Evolutionary conservation across 2,888 invertebrate species (phyloP).

Genomic region (Metallyticus violacea): DNA sequence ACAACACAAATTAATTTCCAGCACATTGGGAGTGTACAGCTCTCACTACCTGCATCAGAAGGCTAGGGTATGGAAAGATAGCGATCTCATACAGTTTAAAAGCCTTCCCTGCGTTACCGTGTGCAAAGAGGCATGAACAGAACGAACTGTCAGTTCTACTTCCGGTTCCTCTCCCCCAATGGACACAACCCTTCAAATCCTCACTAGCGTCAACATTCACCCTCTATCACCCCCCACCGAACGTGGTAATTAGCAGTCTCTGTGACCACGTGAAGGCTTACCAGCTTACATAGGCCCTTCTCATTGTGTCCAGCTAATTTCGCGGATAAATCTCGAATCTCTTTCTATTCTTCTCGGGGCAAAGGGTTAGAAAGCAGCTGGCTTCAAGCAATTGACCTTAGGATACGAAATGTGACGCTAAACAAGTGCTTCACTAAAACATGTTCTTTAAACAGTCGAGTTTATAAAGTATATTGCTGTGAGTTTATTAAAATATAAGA

Average conservation of each 20-base stretch:
- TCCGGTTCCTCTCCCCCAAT: not conserved
- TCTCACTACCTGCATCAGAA: not conserved
- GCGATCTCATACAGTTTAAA: not conserved
- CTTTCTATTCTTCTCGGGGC: not conserved
- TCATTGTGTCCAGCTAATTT: not conserved
- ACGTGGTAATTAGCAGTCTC: constrained; percentile 1
- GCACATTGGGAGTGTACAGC: not conserved
- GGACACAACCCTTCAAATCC: not conserved
- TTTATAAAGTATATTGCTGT: not conserved
- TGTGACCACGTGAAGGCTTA: not conserved
- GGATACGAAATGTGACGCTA: not conserved
- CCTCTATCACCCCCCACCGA: not conserved
- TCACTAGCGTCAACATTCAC: constrained; percentile 1
- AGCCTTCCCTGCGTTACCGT: not conserved
- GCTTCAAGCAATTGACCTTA: not conserved
- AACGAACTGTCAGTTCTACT: not conserved
- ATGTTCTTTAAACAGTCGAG: not conserved
- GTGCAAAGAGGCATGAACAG: not conserved
- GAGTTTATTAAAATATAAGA: too few species aligned
- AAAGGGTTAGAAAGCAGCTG: not conserved
- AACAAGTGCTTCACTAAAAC: not conserved
- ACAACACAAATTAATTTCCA: not conserved
- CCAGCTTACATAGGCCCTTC: not conserved
- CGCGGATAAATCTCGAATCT: not conserved
- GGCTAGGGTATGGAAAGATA: not conserved